Percentiles rank a stretch among this genome's conserved stretches.
phyloP scores from a whole-genome alignment of 2,797 vertebrate genomes.

The Melanogrammus aeglefinus region DNA sequence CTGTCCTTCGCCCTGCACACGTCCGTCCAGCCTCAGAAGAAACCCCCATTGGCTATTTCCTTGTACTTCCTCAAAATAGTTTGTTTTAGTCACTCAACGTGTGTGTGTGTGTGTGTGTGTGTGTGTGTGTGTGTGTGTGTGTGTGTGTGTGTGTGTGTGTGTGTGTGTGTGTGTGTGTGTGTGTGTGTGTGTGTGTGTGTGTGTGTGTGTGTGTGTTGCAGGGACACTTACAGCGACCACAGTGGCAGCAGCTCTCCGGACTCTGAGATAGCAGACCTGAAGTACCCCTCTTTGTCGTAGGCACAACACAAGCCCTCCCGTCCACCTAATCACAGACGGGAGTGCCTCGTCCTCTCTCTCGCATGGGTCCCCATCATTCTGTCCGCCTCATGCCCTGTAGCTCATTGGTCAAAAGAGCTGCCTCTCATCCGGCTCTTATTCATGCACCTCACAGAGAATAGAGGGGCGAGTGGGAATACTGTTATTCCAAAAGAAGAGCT shows the following conservation, averaged over 20 bases:
- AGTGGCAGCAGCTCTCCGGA: constrained; percentile 91
- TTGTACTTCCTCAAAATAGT: neutral
- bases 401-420: constrained; percentile 11
- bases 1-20: neutral
- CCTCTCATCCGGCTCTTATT: neutral
- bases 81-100: neutral
- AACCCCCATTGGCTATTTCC: neutral
- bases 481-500: neutral
- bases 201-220: constrained; percentile 52
- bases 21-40: neutral
- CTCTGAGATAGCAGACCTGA: constrained; percentile 83
- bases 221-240: constrained; percentile 89
- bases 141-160: constrained; percentile 7
- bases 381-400: constrained; percentile 1
- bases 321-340: neutral
- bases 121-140: neutral
- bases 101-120: constrained; percentile 3
- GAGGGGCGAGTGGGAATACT: neutral
- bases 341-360: neutral
- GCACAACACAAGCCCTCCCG: constrained; percentile 30
- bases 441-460: neutral
- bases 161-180: neutral
- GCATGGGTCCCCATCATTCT: neutral
- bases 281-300: constrained; percentile 77
- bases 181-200: neutral